Conservation (phyloP, 2,888 invertebrate genomes). For the Norana najaformis region DNA sequence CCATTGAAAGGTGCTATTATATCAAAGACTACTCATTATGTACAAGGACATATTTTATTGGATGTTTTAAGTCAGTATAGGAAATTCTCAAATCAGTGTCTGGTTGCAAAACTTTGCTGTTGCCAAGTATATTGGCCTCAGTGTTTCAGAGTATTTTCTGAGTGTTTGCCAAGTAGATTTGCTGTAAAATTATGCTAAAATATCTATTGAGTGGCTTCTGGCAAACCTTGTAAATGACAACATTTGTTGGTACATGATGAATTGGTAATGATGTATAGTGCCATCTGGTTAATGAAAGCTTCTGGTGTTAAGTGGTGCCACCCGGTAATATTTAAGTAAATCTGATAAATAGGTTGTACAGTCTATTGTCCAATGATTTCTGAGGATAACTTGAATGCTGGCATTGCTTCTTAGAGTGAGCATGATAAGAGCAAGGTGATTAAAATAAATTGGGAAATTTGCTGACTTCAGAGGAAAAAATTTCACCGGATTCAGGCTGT, state of each 20-base stretch:
- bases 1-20: not conserved
- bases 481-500: conserved; percentile 19
- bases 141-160: not conserved
- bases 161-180: not conserved
- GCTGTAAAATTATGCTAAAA: not conserved
- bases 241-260: not conserved
- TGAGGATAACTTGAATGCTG: not conserved
- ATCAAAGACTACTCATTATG: not conserved
- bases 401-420: not conserved
- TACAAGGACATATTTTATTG: not conserved
- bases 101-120: not conserved
- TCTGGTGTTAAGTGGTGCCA: not conserved
- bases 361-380: no score
- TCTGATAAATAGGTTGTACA: no score
- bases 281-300: not conserved
- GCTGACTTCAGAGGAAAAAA: not conserved
- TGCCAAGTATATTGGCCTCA: not conserved
- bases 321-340: no score
- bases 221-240: not conserved
- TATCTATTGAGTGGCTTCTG: not conserved
- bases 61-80: not conserved
- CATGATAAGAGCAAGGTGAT: not conserved
- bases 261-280: no score
- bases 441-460: not conserved
- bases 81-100: not conserved